phyloP scores from a whole-genome alignment of 2,888 invertebrate species.

The Hedya salicella region DNA sequence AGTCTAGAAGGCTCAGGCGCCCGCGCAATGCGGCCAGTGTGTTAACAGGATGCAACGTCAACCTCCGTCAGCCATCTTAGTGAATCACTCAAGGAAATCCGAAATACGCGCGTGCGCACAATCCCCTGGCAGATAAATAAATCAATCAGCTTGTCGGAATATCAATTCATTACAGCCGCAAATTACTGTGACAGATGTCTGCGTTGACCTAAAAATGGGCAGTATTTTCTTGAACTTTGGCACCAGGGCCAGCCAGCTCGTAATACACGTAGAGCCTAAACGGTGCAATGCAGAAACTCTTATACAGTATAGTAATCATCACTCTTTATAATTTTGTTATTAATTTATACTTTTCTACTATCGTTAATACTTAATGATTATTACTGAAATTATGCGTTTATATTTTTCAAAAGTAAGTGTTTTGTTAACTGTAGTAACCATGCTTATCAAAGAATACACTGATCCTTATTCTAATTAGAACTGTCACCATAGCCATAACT shows the following conservation, averaged over 20 bases:
- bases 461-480: too few species aligned
- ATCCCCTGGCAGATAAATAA: neutral
- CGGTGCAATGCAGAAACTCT: neutral
- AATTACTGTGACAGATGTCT: conserved; percentile 4
- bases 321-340: too few species aligned
- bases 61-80: too few species aligned
- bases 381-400: too few species aligned
- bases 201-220: neutral
- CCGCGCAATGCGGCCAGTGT: neutral
- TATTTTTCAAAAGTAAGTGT: too few species aligned
- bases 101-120: neutral
- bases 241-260: neutral
- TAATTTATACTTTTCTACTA: too few species aligned
- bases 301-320: too few species aligned
- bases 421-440: too few species aligned
- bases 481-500: too few species aligned
- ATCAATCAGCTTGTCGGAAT: conserved; percentile 15
- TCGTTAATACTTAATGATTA: too few species aligned
- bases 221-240: conserved; percentile 4
- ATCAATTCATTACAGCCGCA: conserved; percentile 1
- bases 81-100: conserved; percentile 17
- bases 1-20: neutral
- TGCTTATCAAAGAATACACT: too few species aligned
- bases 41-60: too few species aligned
- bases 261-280: neutral